Conservation (phyloP, 2,797 vertebrate genomes). For the Botia almorhae region DNA sequence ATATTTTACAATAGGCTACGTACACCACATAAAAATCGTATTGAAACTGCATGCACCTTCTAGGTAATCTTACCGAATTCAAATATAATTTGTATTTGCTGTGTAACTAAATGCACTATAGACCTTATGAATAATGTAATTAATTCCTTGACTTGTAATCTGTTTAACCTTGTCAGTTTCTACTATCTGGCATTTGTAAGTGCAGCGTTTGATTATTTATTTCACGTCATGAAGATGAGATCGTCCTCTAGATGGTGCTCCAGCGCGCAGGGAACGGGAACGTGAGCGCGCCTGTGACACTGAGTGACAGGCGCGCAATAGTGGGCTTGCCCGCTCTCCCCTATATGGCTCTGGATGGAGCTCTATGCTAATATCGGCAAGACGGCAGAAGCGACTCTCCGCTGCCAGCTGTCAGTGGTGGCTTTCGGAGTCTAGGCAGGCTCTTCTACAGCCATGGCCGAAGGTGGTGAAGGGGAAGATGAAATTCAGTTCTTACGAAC, state of each 20-base stretch:
- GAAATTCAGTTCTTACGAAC: conserved; percentile 98
- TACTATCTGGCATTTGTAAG: too few relatives aligned
- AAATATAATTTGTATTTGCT: too few relatives aligned
- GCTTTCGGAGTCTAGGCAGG: conserved; percentile 86
- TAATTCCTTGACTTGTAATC: too few relatives aligned
- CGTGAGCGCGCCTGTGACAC: conserved; percentile 51
- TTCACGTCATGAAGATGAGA: conserved; percentile 22
- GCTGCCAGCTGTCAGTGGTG: conserved; percentile 80
- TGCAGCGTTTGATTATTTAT: background rate
- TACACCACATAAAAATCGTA: too few relatives aligned
- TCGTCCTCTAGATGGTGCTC: conserved; percentile 17
- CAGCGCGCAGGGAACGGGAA: background rate
- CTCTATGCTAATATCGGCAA: conserved; percentile 89
- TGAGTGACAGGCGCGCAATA: conserved; percentile 78
- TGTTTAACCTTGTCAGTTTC: too few relatives aligned
- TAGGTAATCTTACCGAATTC: too few relatives aligned
- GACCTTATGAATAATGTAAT: too few relatives aligned
- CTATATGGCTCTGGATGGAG: conserved; percentile 95
- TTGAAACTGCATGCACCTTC: too few relatives aligned
- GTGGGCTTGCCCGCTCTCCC: conserved; percentile 83
- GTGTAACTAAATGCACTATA: too few relatives aligned
- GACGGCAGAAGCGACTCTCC: conserved; percentile 79
- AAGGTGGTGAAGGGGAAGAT: conserved; percentile 95
- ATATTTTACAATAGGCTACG: background rate
- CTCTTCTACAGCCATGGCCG: conserved; percentile 94